phyloP scores from a whole-genome alignment of 2,888 invertebrate genomes.

The Drosophila borborema region DNA sequence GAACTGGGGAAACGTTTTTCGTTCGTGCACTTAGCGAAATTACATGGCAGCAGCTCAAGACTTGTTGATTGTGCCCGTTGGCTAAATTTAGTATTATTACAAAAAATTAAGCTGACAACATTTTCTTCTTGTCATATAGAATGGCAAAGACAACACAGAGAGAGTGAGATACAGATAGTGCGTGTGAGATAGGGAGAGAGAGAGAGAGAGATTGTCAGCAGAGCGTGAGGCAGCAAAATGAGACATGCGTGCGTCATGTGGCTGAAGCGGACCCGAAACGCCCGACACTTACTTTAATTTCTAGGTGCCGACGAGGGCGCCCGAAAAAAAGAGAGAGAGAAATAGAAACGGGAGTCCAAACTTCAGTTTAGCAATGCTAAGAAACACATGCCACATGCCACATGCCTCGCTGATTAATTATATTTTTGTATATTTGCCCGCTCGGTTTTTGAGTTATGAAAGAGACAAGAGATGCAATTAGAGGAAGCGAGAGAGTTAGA shows the following conservation, averaged over 20 bases:
- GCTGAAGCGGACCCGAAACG: conserved; percentile 47
- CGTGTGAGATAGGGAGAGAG: background rate
- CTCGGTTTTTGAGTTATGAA: conserved; percentile 54
- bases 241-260: conserved; percentile 79
- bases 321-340: conserved; percentile 3
- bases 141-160: conserved; percentile 23
- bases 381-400: conserved; percentile 54
- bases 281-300: conserved; percentile 75
- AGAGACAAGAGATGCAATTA: conserved; percentile 19
- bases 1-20: conserved; percentile 28
- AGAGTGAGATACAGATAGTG: conserved; percentile 1
- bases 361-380: conserved; percentile 27
- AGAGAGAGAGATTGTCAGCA: background rate
- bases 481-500: background rate
- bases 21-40: conserved; percentile 74
- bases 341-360: conserved; percentile 14
- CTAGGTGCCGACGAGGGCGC: conserved; percentile 72
- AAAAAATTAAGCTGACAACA: conserved; percentile 81
- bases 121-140: conserved; percentile 58
- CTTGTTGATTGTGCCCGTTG: conserved; percentile 72
- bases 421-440: conserved; percentile 51
- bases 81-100: conserved; percentile 80
- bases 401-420: conserved; percentile 79
- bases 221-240: conserved; percentile 14
- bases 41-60: conserved; percentile 71